Evolutionary conservation across 2,888 invertebrate species (phyloP), one percentile per base, ranked within the genome.

Genomic region (Pristionchus japonicus): DNA sequence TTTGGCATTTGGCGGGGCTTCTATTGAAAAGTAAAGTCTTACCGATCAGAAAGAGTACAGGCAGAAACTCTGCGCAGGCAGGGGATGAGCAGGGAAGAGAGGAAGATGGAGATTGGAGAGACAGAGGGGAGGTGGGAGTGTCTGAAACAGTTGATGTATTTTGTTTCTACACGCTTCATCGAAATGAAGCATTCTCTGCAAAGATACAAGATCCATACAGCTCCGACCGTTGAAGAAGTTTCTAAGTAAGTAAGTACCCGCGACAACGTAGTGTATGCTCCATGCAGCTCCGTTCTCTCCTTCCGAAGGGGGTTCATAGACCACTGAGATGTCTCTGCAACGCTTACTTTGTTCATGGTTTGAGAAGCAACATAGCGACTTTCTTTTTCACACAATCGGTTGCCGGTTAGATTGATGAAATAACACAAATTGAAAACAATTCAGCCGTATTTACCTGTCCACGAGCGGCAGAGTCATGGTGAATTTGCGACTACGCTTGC

Each of bases 211-310:
- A n/a, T n/a, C n/a, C n/a, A n/a, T n/a, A n/a, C n/a, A n/a, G n/a
- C n/a, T n/a, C n/a, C n/a, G n/a, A n/a, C n/a, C n/a, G n/a, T n/a
- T n/a, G n/a, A n/a, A n/a, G n/a, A n/a, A n/a, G n/a, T n/a, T n/a
- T n/a, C n/a, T n/a, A n/a, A n/a, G n/a, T n/a, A n/a, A n/a, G n/a
- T n/a, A n/a, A n/a, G n/a, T n/a, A 83, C 82, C 82, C 6, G 31
- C 52, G 20, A 83, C 27, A 13, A 52, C 49, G 52, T 83, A 83
- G 52, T 83, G 82, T 2, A 83, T 20, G 43, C 82, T 83, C 82
- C 82, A 83, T 15, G 31, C 52, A 3, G 52, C 82, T 6, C 43
- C 49, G 23, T 23, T 20, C 43, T 83, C 52, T 3, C 43, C 82
- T 31, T 83, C 82, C 2, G 49, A 52, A 1, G 82, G 82, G 20